Evolutionary conservation across 2,888 invertebrate genomes (phyloP).

Genomic region (Thyatira batis): DNA sequence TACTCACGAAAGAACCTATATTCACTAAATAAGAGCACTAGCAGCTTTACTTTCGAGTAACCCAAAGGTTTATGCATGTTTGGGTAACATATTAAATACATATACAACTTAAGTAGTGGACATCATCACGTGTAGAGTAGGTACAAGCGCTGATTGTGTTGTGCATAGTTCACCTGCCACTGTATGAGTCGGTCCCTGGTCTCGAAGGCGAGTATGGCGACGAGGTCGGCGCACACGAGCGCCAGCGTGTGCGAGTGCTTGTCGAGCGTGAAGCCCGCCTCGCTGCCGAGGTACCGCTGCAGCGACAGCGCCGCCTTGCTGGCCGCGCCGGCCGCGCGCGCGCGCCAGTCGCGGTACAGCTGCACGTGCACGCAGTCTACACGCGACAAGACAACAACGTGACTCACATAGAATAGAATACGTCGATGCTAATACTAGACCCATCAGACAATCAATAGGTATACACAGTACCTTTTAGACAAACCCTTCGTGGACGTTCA

Average conservation of each 20-base stretch:
- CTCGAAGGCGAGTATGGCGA: constrained; percentile 93
- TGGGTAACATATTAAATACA: too few relatives aligned
- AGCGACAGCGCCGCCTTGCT: constrained; percentile 92
- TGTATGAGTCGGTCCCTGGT: constrained; percentile 93
- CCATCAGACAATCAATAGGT: too few relatives aligned
- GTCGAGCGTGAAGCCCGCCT: constrained; percentile 93
- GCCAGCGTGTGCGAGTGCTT: constrained; percentile 95
- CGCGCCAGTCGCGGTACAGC: constrained; percentile 92
- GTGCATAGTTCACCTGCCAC: constrained; percentile 87
- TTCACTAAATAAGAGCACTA: too few relatives aligned
- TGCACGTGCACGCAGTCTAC: constrained; percentile 94
- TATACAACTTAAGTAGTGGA: too few relatives aligned
- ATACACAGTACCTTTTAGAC: too few relatives aligned
- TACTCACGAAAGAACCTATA: too few relatives aligned
- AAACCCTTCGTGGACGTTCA: too few relatives aligned
- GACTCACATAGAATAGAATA: too few relatives aligned
- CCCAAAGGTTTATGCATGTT: too few relatives aligned
- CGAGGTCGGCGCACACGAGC: constrained; percentile 92
- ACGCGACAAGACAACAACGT: constrained; percentile 12
- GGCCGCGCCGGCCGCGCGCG: constrained; percentile 77
- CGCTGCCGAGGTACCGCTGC: constrained; percentile 92
- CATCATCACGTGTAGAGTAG: background rate
- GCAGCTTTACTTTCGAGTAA: too few relatives aligned
- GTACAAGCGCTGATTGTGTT: background rate
- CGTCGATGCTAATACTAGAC: too few relatives aligned